phyloP scores from a whole-genome alignment of 1,140 invertebrate species.

The Papilio xuthus region DNA sequence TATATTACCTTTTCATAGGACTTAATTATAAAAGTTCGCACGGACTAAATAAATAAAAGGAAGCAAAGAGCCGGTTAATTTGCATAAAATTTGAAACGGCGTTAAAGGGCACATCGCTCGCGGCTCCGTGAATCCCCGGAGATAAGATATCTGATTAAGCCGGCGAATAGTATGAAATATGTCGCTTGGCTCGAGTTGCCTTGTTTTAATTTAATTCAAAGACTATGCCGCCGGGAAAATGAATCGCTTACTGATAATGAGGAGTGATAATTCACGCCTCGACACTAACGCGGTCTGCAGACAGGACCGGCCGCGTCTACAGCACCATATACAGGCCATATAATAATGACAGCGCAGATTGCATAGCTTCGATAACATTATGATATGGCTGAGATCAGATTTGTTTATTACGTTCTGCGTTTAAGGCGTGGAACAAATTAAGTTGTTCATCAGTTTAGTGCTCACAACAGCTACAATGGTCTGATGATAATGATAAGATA shows the following conservation, averaged over 20 bases:
- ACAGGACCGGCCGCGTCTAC: slow-evolving; percentile 41
- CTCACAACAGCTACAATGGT: background rate
- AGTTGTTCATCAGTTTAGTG: slow-evolving; percentile 1
- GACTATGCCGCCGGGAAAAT: slow-evolving; percentile 64
- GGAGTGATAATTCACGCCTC: slow-evolving; percentile 68
- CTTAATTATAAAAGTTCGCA: slow-evolving; percentile 42
- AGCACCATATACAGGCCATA: slow-evolving; percentile 53
- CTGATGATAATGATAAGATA: background rate
- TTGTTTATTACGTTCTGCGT: slow-evolving; percentile 1
- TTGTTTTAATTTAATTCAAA: slow-evolving; percentile 72
- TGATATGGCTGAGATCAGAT: background rate
- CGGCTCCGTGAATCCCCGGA: slow-evolving; percentile 44
- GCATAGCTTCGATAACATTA: slow-evolving; percentile 22
- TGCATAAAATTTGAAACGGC: slow-evolving; percentile 61
- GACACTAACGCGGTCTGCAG: slow-evolving; percentile 40
- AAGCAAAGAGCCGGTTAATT: slow-evolving; percentile 51
- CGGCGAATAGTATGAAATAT: slow-evolving; percentile 56
- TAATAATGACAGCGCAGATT: slow-evolving; percentile 43
- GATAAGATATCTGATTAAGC: slow-evolving; percentile 55
- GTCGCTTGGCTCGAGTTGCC: slow-evolving; percentile 49
- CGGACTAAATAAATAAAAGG: slow-evolving; percentile 42
- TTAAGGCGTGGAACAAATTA: slow-evolving; percentile 8
- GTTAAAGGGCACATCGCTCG: slow-evolving; percentile 48
- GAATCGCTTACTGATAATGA: slow-evolving; percentile 68
- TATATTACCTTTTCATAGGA: background rate